These are phyloP conservation scores for Olivierus martensii DNA, from an alignment of 1,140 invertebrate genomes.

Conservation along the genomic window DNA sequence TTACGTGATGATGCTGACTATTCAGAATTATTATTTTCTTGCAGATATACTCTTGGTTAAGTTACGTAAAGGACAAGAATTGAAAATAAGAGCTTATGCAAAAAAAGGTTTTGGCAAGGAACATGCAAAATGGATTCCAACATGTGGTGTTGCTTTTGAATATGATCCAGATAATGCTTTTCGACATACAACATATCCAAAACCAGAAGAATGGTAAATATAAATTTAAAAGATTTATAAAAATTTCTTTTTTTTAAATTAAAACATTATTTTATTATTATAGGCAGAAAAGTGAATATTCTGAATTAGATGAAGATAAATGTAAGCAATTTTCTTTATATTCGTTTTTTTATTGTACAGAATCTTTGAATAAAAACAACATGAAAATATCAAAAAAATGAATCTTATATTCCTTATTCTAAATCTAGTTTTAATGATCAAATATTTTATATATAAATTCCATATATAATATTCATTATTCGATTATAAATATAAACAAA, in stretches of 20 bases:
- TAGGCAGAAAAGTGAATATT: slow-evolving; percentile 89
- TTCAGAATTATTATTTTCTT: not conserved
- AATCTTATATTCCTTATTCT: no score
- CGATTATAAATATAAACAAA: no score
- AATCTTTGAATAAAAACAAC: no score
- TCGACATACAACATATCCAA: slow-evolving; percentile 89
- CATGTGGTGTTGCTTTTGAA: slow-evolving; percentile 93
- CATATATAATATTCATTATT: no score
- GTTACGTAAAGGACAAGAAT: slow-evolving; percentile 90
- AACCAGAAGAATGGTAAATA: slow-evolving; percentile 87
- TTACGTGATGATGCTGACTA: slow-evolving; percentile 12
- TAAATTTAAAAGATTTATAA: not conserved
- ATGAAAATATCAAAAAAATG: no score
- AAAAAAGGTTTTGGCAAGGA: slow-evolving; percentile 92
- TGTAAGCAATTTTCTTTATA: slow-evolving; percentile 40
- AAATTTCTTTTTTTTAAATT: no score
- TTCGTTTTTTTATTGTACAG: slow-evolving; percentile 15
- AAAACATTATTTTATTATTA: slow-evolving; percentile 18
- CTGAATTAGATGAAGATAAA: slow-evolving; percentile 82
- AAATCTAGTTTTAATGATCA: no score
- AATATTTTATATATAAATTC: no score
- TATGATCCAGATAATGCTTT: slow-evolving; percentile 99
- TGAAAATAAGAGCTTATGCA: slow-evolving; percentile 91
- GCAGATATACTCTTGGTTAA: slow-evolving; percentile 92
- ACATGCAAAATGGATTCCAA: slow-evolving; percentile 99